phyloP scores from a whole-genome alignment of 2,797 vertebrate genomes.

The Furcifer pardalis region DNA sequence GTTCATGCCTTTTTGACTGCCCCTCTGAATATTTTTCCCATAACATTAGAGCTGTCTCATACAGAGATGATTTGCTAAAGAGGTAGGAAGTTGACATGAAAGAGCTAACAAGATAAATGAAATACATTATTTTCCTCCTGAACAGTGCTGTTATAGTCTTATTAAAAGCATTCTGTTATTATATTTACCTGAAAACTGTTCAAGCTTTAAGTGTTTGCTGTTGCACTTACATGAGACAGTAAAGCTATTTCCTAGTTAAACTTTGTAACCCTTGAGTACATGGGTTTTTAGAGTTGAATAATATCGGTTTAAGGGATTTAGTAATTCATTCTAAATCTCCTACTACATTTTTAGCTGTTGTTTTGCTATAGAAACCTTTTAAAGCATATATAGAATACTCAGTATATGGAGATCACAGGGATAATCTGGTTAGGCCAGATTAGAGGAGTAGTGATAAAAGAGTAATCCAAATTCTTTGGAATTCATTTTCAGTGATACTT shows the following conservation, averaged over 20 bases:
- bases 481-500: constrained; percentile 45
- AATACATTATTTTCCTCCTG: not conserved
- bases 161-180: constrained; percentile 20
- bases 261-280: constrained; percentile 46
- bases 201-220: constrained; percentile 18
- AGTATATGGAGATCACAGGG: constrained; percentile 49
- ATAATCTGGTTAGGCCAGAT: constrained; percentile 61
- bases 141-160: not conserved
- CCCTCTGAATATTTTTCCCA: too few relatives aligned
- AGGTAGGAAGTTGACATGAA: not conserved
- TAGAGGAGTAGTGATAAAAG: constrained; percentile 53
- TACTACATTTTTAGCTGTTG: constrained; percentile 59
- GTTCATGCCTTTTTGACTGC: not conserved
- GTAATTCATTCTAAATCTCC: constrained; percentile 67
- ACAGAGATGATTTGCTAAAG: not conserved
- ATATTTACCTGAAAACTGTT: constrained; percentile 42
- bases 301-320: constrained; percentile 73
- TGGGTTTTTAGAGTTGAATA: constrained; percentile 73
- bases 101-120: not conserved
- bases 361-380: constrained; percentile 46
- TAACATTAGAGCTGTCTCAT: not conserved
- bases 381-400: constrained; percentile 51
- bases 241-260: constrained; percentile 57
- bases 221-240: constrained; percentile 63
- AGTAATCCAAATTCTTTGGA: constrained; percentile 52